These are phyloP conservation scores for Cistogaster globosa DNA, from an alignment of 2,888 invertebrate genomes.

Conservation along the genomic window DNA sequence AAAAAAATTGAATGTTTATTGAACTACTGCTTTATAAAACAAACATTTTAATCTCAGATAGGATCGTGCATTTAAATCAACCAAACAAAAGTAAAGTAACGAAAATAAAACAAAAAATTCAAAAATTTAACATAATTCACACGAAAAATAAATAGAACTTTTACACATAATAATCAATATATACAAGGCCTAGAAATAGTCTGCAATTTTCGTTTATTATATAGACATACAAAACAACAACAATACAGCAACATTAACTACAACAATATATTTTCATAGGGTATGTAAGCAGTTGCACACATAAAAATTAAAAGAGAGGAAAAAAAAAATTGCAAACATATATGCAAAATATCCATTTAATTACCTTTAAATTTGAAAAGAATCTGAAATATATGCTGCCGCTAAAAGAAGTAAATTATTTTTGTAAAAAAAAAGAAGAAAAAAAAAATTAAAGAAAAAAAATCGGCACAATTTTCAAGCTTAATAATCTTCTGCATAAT, in stretches of 20 bases:
- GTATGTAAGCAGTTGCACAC: conserved; percentile 16
- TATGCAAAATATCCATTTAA: conserved; percentile 71
- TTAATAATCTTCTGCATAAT: conserved; percentile 70
- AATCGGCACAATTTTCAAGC: conserved; percentile 69
- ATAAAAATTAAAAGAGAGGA: background rate
- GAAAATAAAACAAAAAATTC: conserved; percentile 17
- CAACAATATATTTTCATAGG: conserved; percentile 12
- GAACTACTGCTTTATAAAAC: conserved; percentile 26
- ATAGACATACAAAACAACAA: conserved; percentile 25
- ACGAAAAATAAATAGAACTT: conserved; percentile 70
- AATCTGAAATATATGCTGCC: conserved; percentile 59
- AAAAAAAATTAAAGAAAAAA: conserved; percentile 8
- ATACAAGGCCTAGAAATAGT: conserved; percentile 66
- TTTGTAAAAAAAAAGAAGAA: conserved; percentile 26
- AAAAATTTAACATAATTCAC: conserved; percentile 68
- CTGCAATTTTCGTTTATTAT: conserved; percentile 62
- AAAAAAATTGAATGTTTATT: conserved; percentile 49
- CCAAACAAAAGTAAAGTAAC: background rate
- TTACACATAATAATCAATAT: conserved; percentile 63
- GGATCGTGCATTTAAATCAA: conserved; percentile 49
- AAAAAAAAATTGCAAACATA: conserved; percentile 19
- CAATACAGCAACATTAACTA: background rate
- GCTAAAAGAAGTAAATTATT: conserved; percentile 64
- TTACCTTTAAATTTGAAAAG: conserved; percentile 68
- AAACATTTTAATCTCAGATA: conserved; percentile 35